These are phyloP conservation scores for Hemicentrotus pulcherrimus DNA, from an alignment of 35 echinoderm and acorn worm genomes.

Conservation along the genomic window DNA sequence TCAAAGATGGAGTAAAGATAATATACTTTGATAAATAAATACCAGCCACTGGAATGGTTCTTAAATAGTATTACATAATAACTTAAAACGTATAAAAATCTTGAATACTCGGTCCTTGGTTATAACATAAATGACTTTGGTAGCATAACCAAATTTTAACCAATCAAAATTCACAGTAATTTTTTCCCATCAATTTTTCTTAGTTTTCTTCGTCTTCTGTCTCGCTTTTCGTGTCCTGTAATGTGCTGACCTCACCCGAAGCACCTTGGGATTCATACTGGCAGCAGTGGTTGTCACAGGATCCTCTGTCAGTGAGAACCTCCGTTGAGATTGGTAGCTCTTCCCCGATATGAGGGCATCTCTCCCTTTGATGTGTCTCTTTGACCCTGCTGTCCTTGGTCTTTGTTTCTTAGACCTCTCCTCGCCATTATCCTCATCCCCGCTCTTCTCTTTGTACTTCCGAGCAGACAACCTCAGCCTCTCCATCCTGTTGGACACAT, in stretches of 20 bases:
- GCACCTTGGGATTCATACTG: constrained; percentile 33
- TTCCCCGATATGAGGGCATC: constrained; percentile 85
- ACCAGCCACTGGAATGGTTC: no score
- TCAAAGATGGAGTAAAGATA: no score
- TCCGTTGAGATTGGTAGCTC: constrained; percentile 77
- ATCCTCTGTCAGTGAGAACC: constrained; percentile 83
- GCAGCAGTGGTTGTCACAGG: constrained; percentile 69
- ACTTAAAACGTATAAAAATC: no score
- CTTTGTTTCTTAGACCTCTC: neutral
- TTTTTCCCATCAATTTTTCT: neutral
- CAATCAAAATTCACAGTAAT: neutral
- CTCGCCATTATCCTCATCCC: neutral
- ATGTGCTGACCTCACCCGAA: constrained; percentile 29
- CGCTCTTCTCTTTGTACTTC: constrained; percentile 37
- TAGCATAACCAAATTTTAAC: no score
- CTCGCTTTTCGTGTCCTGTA: constrained; percentile 29
- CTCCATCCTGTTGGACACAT: constrained; percentile 59
- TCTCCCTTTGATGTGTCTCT: constrained; percentile 47
- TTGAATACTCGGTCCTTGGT: no score
- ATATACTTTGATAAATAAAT: no score
- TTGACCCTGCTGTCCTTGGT: constrained; percentile 61
- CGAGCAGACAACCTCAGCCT: constrained; percentile 63
- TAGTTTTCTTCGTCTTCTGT: constrained; percentile 10
- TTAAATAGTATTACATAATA: no score
- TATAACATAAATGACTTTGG: no score